Evolutionary conservation across 2,888 invertebrate genomes (phyloP), one percentile per base, ranked within the genome.

Genomic region (Anthoptus insignis): DNA sequence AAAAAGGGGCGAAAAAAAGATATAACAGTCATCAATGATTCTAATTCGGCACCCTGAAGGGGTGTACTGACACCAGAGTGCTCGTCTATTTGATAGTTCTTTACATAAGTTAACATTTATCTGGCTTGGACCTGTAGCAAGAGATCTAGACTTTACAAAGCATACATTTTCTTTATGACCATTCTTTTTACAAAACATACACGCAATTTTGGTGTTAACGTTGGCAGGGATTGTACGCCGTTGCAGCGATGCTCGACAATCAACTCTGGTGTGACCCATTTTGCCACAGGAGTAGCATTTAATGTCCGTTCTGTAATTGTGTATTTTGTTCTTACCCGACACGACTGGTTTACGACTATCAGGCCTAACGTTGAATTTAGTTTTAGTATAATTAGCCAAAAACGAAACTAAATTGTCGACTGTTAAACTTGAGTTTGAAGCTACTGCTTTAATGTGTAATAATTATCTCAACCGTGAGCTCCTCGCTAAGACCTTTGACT

Each of bases 141-240:
- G 59, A n/a, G 63, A 58, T 14, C 53, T 32, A 21, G 50, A 34
- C 16, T 64, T 64, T 1, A 57, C 67, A 64, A 64, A 64, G 57
- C 67, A 67, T n/a, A 5, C 27, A 11, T 52, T 39, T 14, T 56
- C 54, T 2, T 47, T 52, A 39, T 66, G 66, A 27, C 66, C 66
- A 3, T 21, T 4, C 52, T 66, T 66, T 14, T 63, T 63, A 45
- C 66, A 66, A 54, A 47, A 66, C 7, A 6, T 42, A 14, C 42
- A 42, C 14, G 19, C 9, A 14, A 42, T 14, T 42, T 42, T 42
- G 19, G 42, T 14, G 42, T 14, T 14, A 42, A 42, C 11, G 14
- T 42, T 14, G 16, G 19, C 42, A 42, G 42, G 16, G 11, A 11
- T 11, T 32, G 32, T 32, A 32, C 32, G 32, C 7, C 7, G 27